Base-by-base conservation (phyloP, 92 coral and sea anemone species). In the Zoanthus sociatus region DNA sequence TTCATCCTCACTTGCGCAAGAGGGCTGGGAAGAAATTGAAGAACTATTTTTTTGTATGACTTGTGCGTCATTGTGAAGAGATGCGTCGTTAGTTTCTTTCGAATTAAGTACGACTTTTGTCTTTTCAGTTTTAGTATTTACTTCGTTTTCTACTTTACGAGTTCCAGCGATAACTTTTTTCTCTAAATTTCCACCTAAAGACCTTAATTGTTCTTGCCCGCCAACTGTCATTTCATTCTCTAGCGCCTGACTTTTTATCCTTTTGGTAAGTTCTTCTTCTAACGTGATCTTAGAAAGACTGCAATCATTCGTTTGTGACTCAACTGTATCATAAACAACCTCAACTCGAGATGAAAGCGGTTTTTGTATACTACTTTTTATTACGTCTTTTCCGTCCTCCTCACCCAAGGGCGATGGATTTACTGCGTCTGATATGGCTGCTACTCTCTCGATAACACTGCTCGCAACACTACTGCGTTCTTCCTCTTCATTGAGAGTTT, bases 401-500 rank as follows among this genome's bases (percentile, higher is more conserved):
- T n/a, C 84, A 76, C 72, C 93, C 64, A 90, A 78, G 70, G 83
- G 95, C 7, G 87, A 88, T 63, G 88, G 88, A 58, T 90, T 89
- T 1, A 51, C 63, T 32, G 21, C 44, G 14, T 31, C 76, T 18
- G 15, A 1, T 20, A 45, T 74, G 26, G 71, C 58, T 7, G 68
- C 66, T 7, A 76, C 87, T 14, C 88, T 92, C 20, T 84, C 92
- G 0, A 64, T 78, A 30, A 89, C 78, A 44, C 92, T 86, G 3
- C 92, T 72, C 32, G 83, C 86, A 33, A 90, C 45, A 33, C 98
- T 92, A 74, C 98, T 95, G 14, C 88, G 87, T 87, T 95, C 98
- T 61, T 95, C 98, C 48, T 88, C 95, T 73, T 95, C 98, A 66
- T 90, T 70, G 26, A 95, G 79, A 37, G 98, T 87, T 86, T 95